Percentiles rank a stretch among this genome's conserved stretches.
phyloP scores from a whole-genome alignment of 2,888 invertebrate species.

The Drosophila prolongata region DNA sequence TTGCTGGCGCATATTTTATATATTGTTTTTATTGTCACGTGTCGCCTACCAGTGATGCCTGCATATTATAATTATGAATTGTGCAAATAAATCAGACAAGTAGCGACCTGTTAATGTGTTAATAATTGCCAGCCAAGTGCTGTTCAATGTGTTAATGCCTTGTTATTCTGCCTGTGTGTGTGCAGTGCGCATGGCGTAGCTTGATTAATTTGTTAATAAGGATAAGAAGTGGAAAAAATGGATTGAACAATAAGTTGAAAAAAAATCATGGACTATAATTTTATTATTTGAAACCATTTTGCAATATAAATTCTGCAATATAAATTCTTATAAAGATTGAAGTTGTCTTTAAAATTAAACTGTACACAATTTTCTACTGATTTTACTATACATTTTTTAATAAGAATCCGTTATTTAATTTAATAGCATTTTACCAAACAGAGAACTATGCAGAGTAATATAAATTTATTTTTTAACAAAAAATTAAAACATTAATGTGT shows the following conservation, averaged over 20 bases:
- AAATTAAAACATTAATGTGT: too few relatives aligned
- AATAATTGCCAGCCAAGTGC: slow-evolving; percentile 55
- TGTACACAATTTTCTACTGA: too few relatives aligned
- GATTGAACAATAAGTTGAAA: not conserved
- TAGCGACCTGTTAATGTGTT: slow-evolving; percentile 69
- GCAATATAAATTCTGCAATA: too few relatives aligned
- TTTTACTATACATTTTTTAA: too few relatives aligned
- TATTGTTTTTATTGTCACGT: slow-evolving; percentile 63
- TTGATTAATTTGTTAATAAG: slow-evolving; percentile 54
- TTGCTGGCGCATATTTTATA: slow-evolving; percentile 49
- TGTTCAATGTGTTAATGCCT: slow-evolving; percentile 41
- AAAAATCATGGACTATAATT: too few relatives aligned
- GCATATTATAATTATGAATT: slow-evolving; percentile 67
- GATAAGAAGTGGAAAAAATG: not conserved
- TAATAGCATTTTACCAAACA: too few relatives aligned
- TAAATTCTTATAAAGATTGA: too few relatives aligned
- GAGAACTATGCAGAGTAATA: too few relatives aligned
- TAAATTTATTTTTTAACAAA: too few relatives aligned
- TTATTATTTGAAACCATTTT: too few relatives aligned
- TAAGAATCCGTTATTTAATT: too few relatives aligned
- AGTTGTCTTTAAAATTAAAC: too few relatives aligned
- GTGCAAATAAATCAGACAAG: slow-evolving; percentile 65
- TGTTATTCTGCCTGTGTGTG: slow-evolving; percentile 17
- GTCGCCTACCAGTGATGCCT: slow-evolving; percentile 57
- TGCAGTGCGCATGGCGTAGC: slow-evolving; percentile 19